These are phyloP conservation scores for Drosophila lowei DNA, from an alignment of 1,140 invertebrate genomes.

Conservation along the genomic window DNA sequence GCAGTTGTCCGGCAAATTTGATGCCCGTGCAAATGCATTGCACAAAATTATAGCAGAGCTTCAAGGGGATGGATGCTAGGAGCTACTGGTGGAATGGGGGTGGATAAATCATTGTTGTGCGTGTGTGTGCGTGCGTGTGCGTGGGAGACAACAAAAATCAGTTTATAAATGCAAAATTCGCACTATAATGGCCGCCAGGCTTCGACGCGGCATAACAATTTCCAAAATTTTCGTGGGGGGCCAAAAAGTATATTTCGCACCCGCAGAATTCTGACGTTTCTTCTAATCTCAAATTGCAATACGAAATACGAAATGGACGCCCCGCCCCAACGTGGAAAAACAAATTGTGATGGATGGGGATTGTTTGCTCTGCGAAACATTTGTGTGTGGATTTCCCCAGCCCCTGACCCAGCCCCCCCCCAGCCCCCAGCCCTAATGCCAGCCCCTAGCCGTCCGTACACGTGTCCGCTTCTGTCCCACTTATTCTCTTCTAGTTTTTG, in stretches of 20 bases:
- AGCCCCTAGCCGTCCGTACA: neutral
- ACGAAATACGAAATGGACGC: slow-evolving; percentile 38
- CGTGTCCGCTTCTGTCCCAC: neutral
- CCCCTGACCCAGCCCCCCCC: slow-evolving; percentile 4
- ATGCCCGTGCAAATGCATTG: slow-evolving; percentile 54
- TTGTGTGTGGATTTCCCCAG: slow-evolving; percentile 20
- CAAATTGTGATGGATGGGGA: slow-evolving; percentile 74
- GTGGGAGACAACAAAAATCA: slow-evolving; percentile 53
- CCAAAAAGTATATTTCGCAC: slow-evolving; percentile 22
- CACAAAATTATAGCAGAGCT: slow-evolving; percentile 17
- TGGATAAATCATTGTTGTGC: slow-evolving; percentile 30
- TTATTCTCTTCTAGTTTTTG: neutral
- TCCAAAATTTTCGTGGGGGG: slow-evolving; percentile 36
- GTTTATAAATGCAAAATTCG: slow-evolving; percentile 80
- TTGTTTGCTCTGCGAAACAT: slow-evolving; percentile 73
- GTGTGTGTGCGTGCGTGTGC: neutral
- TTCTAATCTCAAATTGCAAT: slow-evolving; percentile 11
- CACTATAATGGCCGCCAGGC: slow-evolving; percentile 65
- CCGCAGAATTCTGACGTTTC: neutral
- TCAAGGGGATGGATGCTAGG: slow-evolving; percentile 20
- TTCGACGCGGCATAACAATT: slow-evolving; percentile 57
- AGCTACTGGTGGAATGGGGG: neutral
- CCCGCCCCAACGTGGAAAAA: slow-evolving; percentile 34
- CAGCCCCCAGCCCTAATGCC: slow-evolving; percentile 23
- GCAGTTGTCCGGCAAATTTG: slow-evolving; percentile 64